phyloP scores from a whole-genome alignment of 2,113 vertebrate genomes.

The Psilopogon haemacephalus region DNA sequence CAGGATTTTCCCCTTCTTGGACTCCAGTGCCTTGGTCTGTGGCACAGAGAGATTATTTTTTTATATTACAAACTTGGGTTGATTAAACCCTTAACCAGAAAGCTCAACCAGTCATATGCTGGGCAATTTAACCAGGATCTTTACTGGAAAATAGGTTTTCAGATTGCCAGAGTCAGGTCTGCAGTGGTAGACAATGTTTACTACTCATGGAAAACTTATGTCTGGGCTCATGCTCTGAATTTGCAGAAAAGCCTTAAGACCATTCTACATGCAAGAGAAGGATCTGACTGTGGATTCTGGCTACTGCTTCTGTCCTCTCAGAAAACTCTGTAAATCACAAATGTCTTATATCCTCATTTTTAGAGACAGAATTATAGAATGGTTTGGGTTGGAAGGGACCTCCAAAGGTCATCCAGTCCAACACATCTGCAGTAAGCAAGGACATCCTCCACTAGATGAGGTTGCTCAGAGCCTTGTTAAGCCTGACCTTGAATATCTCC shows the following conservation, averaged over 20 bases:
- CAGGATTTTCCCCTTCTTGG: neutral
- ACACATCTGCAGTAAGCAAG: too few species aligned
- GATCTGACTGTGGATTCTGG: neutral
- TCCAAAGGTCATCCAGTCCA: too few species aligned
- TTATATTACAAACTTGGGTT: neutral
- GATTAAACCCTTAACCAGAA: neutral
- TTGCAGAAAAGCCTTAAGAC: neutral
- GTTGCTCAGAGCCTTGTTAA: too few species aligned
- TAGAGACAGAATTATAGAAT: neutral
- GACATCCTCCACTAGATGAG: too few species aligned
- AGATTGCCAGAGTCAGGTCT: neutral
- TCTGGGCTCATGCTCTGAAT: neutral
- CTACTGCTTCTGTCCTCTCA: neutral
- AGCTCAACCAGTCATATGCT: neutral
- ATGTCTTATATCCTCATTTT: neutral
- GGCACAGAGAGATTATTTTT: neutral
- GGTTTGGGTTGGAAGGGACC: too few species aligned
- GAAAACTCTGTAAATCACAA: neutral
- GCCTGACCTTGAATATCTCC: too few species aligned
- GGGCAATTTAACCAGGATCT: neutral
- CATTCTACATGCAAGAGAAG: neutral
- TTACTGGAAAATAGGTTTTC: neutral
- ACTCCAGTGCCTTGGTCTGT: neutral
- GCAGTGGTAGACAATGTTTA: neutral
- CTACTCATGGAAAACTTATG: neutral